Evolutionary conservation across 2,797 vertebrate genomes (phyloP), one percentile per base, ranked within the genome.

Genomic region (Chanos chanos): DNA sequence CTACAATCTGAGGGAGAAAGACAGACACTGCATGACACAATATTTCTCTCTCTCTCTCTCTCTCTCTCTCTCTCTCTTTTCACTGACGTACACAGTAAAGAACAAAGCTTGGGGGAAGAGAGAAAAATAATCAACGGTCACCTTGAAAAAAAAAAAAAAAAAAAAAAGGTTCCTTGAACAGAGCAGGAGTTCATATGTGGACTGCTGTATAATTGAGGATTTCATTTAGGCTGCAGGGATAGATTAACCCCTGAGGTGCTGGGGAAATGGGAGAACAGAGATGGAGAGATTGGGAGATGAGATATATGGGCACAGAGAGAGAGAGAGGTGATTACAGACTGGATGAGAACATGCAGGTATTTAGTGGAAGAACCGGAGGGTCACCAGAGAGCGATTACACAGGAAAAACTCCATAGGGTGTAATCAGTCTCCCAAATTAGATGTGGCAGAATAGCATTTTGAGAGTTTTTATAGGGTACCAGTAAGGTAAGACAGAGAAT

Each of bases 111-210:
- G n/a, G 40, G 55, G 49, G 49, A 27, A n/a, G 31, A 31, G 43
- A 56, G 3, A 30, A 54, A 61, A 61, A 65, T 56, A 65, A 61
- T 50, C 56, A 61, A 44, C 44, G 54, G 61, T 73, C 71, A 73
- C 66, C 61, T 73, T 71, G 62, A 71, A 66, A 44, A 44, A n/a
- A n/a, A n/a, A n/a, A n/a, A n/a, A n/a, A n/a, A n/a, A n/a, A n/a
- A n/a, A n/a, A n/a, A n/a, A 43, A 30, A 44, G 36, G 53, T 27
- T 43, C 53, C 36, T 60, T 48, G 54, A 61, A 66, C 13, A 33
- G 30, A 47, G 57, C 7, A 15, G 50, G 30, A 22, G 43, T 12
- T 24, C 16, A 28, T 31, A 22, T 37, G 25, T 31, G 45, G 54
- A 15, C 3, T 37, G 22, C 13, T 48, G 39, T 44, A 48, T 62